Percentiles rank a stretch among this genome's conserved stretches.
Evolutionary conservation across 1,140 invertebrate genomes (phyloP).

Genomic region (Microplitis mediator): DNA sequence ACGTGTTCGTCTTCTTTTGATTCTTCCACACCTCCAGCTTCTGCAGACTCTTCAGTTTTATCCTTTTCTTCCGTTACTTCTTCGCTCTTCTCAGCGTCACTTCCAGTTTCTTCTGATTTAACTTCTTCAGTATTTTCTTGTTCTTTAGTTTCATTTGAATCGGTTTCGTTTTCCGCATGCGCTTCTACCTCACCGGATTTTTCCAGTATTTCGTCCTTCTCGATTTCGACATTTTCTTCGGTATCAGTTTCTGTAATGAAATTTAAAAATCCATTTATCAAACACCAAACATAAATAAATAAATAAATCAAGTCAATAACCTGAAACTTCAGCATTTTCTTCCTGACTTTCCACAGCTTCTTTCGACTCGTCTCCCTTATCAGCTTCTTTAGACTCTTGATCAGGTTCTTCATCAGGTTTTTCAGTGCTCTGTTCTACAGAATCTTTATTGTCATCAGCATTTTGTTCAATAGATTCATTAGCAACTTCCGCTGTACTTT

Average conservation of each 20-base stretch:
- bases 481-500: background rate
- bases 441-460: conserved; percentile 22
- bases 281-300: too few species aligned
- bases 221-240: conserved; percentile 4
- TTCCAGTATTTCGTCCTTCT: conserved; percentile 1
- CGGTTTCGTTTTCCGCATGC: background rate
- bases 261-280: too few species aligned
- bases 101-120: conserved; percentile 47
- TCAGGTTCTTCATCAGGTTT: background rate
- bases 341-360: background rate
- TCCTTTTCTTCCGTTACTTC: conserved; percentile 34
- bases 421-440: conserved; percentile 9
- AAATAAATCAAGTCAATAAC: background rate
- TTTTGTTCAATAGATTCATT: background rate
- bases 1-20: too few species aligned
- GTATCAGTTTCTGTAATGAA: background rate
- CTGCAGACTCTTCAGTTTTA: conserved; percentile 15
- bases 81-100: conserved; percentile 37
- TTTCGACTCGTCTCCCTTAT: background rate
- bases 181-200: too few species aligned
- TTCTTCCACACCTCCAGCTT: conserved; percentile 21
- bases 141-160: background rate
- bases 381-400: too few species aligned
- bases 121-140: conserved; percentile 15
- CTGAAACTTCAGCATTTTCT: conserved; percentile 4